Base-by-base conservation (phyloP, 2,797 vertebrate species). In the Poecile montanus region DNA sequence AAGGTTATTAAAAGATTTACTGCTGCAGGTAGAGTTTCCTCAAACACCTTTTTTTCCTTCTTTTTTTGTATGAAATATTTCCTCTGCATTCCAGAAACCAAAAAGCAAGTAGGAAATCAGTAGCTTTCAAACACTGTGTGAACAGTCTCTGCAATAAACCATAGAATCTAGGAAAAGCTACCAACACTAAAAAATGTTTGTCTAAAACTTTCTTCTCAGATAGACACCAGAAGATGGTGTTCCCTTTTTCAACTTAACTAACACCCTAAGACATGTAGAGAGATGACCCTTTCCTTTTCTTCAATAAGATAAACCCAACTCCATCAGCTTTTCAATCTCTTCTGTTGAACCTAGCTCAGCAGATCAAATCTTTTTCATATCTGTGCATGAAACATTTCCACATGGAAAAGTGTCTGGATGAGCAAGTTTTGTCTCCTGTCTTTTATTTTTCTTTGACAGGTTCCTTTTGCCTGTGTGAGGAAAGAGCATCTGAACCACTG, bases 11-110 rank as follows among this genome's bases (percentile, higher is more conserved):
- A 65, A 67, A 16, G 22, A 58, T 44, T 50, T 66, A 40, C 14
- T 67, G 16, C 22, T 67, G 36, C 19, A 40, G 36, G 16, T 34
- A 74, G 22, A 53, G 48, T 26, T 85, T 77, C 68, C 32, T 60
- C 22, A 51, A 53, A 73, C 2, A 48, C 5, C 1, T 0, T 3
- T 22, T 76, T 47, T 32, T 4, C 0, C 2, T 4, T 27, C 47
- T 16, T 23, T 68, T 53, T 22, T 15, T 6, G 4, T 14, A 44
- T 63, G 15, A 67, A 73, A 58, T 75, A 73, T 40, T 76, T 92
- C 20, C 67, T 73, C 9, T 66, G 40, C 11, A 16, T 44, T 76
- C 18, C 30, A 82, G 50, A 72, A 92, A 48, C 10, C 26, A 68
- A 75, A 82, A 62, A 36, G 34, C 65, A 80, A 65, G 65, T 6